These are phyloP conservation scores for Diogma glabrata DNA, from an alignment of 2,888 invertebrate genomes.

Conservation along the genomic window DNA sequence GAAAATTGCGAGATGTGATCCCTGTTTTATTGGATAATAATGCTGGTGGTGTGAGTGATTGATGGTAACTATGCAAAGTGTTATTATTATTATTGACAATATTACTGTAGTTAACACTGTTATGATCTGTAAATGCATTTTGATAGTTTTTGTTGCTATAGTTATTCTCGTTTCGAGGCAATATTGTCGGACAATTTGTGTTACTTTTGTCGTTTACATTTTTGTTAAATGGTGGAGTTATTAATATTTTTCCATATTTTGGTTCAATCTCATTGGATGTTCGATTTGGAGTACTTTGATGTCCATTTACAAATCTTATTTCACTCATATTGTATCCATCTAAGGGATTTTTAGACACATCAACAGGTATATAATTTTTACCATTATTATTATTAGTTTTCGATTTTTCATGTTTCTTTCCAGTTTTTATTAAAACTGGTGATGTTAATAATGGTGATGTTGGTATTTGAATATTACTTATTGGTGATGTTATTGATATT, in stretches of 20 bases:
- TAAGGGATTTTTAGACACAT: conserved; percentile 17
- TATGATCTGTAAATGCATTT: background rate
- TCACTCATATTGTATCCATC: conserved; percentile 5
- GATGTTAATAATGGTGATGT: conserved; percentile 2
- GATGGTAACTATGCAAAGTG: conserved; percentile 3
- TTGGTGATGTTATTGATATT: background rate
- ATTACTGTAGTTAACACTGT: background rate
- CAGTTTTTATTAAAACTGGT: conserved; percentile 5
- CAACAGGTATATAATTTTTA: conserved; percentile 17
- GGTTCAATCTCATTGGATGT: background rate
- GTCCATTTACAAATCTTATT: conserved; percentile 5
- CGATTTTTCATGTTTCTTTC: conserved; percentile 2
- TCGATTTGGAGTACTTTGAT: conserved; percentile 1
- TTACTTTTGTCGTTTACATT: conserved; percentile 9
- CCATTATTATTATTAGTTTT: conserved; percentile 6
- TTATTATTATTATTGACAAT: background rate
- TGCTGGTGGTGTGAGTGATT: no score
- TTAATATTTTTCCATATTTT: conserved; percentile 8
- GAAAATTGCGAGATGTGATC: no score
- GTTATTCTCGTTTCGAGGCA: conserved; percentile 10
- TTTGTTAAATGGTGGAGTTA: background rate
- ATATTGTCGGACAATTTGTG: conserved; percentile 12
- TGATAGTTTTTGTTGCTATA: conserved; percentile 2
- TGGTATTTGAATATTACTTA: background rate
- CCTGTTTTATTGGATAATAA: no score